Conservation (phyloP, 2,888 invertebrate species). For the Epicampocera succincta region DNA sequence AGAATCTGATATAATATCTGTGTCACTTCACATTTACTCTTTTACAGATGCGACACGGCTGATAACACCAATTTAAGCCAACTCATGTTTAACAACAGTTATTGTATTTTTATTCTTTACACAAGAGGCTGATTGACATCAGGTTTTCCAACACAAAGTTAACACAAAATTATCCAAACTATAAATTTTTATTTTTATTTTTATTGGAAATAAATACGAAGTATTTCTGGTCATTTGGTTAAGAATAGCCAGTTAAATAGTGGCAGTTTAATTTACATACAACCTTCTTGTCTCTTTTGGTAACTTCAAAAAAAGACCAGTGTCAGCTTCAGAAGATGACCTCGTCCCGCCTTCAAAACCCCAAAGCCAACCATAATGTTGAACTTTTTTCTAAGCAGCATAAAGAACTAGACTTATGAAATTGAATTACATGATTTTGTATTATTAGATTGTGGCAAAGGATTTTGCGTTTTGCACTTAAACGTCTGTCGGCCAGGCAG, state of each 20-base stretch:
- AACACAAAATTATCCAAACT: neutral
- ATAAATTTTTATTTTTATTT: neutral
- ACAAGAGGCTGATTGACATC: neutral
- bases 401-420: too few relatives aligned
- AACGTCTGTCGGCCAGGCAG: too few relatives aligned
- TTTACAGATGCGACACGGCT: too few relatives aligned
- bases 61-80: neutral
- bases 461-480: too few relatives aligned
- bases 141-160: neutral
- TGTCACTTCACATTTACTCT: too few relatives aligned
- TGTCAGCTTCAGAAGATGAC: neutral
- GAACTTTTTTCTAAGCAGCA: too few relatives aligned
- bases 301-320: neutral
- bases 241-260: slow-evolving; percentile 5
- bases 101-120: neutral
- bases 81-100: neutral
- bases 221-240: neutral
- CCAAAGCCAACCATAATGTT: too few relatives aligned
- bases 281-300: slow-evolving; percentile 18
- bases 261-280: slow-evolving; percentile 10
- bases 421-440: too few relatives aligned
- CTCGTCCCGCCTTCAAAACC: too few relatives aligned
- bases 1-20: too few relatives aligned
- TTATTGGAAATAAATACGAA: neutral
- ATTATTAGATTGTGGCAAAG: too few relatives aligned